Evolutionary conservation across 1,140 invertebrate species (phyloP).

Genomic region (Nasonia vitripennis): DNA sequence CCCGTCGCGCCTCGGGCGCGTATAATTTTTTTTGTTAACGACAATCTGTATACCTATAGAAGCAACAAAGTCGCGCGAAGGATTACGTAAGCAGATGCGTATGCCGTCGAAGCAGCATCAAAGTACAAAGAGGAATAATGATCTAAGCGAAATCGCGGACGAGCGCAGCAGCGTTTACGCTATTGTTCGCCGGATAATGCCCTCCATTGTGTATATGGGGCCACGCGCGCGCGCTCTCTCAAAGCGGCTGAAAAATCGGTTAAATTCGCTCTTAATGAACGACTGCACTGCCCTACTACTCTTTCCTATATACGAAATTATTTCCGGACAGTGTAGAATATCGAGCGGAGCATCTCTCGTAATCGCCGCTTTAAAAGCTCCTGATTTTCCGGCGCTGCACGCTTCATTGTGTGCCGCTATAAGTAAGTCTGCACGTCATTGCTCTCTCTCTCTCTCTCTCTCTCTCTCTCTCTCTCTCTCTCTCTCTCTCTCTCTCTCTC

Average conservation of each 20-base stretch:
- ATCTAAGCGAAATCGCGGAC: neutral
- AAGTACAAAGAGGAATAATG: neutral
- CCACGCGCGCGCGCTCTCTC: too few relatives aligned
- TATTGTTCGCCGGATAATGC: neutral
- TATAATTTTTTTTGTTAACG: neutral
- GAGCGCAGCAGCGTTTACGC: neutral
- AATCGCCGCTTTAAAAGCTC: neutral
- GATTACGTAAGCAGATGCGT: neutral
- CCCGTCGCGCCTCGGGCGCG: neutral
- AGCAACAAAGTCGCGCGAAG: too few relatives aligned
- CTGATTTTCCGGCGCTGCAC: neutral
- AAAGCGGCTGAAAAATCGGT: neutral
- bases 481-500: too few relatives aligned
- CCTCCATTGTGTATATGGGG: neutral
- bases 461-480: neutral
- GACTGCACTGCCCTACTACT: too few relatives aligned
- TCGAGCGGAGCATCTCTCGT: neutral
- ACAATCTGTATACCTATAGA: too few relatives aligned
- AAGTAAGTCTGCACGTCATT: neutral
- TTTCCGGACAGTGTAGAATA: neutral
- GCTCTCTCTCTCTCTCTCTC: neutral
- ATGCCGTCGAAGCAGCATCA: neutral
- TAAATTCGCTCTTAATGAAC: slow-evolving; percentile 4
- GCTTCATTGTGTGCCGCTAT: neutral
- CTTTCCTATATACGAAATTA: neutral